Evolutionary conservation across 2,113 vertebrate genomes (phyloP).

Genomic region (Orientallactaga bullata): DNA sequence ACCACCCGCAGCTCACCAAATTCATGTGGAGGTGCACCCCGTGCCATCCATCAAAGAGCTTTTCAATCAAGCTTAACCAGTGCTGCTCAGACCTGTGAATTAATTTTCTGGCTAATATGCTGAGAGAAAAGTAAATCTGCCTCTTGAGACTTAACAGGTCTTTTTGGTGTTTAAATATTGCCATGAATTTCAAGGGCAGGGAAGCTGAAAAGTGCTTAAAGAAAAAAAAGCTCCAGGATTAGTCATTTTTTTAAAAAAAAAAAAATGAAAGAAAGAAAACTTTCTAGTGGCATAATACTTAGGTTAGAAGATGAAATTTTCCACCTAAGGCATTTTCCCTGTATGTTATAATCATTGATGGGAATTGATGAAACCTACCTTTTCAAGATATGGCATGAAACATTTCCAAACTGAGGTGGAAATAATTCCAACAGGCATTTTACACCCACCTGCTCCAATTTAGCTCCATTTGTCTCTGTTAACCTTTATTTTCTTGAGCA

Average conservation of each 20-base stretch:
- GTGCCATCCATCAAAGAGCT: constrained; percentile 33
- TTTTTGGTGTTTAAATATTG: constrained; percentile 72
- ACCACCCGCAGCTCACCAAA: neutral
- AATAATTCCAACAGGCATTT: constrained; percentile 47
- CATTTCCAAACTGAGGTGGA: constrained; percentile 69
- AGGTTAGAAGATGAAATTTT: constrained; percentile 66
- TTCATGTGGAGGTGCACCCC: neutral
- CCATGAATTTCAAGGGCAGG: constrained; percentile 65
- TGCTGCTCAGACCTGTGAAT: constrained; percentile 35
- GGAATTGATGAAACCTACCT: constrained; percentile 56
- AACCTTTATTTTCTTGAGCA: constrained; percentile 68
- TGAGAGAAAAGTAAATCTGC: constrained; percentile 68
- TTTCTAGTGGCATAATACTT: constrained; percentile 60
- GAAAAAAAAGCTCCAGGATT: constrained; percentile 37
- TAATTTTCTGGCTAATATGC: constrained; percentile 66
- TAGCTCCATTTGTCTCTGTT: constrained; percentile 61
- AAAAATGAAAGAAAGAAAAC: neutral
- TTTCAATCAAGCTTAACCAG: constrained; percentile 54
- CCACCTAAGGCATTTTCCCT: constrained; percentile 65
- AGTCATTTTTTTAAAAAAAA: constrained; percentile 62
- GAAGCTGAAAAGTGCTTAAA: constrained; percentile 53
- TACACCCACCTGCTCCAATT: constrained; percentile 59
- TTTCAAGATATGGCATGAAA: constrained; percentile 61
- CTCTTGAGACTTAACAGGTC: constrained; percentile 60
- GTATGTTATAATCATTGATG: constrained; percentile 64